Percentiles rank a stretch among this genome's conserved stretches.
Evolutionary conservation across 2,797 vertebrate species (phyloP).

Genomic region (Neomorphus geoffroyi): DNA sequence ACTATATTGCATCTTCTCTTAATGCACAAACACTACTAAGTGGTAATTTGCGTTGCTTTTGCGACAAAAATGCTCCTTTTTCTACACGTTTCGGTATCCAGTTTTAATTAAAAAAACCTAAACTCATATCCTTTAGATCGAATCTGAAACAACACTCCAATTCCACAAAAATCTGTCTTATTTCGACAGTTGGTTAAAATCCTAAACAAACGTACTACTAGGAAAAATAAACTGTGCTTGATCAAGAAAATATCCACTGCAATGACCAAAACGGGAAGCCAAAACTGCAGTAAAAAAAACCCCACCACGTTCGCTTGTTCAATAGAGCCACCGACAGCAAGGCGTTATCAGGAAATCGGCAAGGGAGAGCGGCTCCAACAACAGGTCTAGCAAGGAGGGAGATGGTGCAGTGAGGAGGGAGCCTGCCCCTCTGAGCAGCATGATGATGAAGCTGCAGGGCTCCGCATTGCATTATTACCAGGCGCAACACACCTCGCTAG

Average conservation of each 20-base stretch:
- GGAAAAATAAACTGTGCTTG: not conserved
- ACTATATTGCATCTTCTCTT: not conserved
- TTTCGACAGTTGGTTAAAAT: not conserved
- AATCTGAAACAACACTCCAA: not conserved
- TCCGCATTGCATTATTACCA: conserved; percentile 41
- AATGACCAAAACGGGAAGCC: not conserved
- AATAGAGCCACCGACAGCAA: not conserved
- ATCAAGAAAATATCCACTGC: not conserved
- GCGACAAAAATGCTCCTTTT: not conserved
- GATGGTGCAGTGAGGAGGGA: conserved; percentile 53
- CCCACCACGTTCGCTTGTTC: not conserved
- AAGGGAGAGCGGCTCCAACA: not conserved
- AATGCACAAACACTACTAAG: not conserved
- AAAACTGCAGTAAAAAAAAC: not conserved
- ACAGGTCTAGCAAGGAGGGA: conserved; percentile 10
- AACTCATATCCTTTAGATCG: not conserved
- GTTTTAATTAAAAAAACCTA: not conserved
- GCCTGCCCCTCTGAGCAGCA: conserved; percentile 55
- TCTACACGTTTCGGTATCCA: not conserved
- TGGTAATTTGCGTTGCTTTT: not conserved
- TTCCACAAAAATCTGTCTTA: not conserved
- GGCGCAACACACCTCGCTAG: conserved; percentile 31
- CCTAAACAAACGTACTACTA: not conserved
- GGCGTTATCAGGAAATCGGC: not conserved
- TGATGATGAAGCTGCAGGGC: conserved; percentile 54